Base-by-base conservation (phyloP, 1,140 invertebrate genomes). In the Zaprionus vittiger region DNA sequence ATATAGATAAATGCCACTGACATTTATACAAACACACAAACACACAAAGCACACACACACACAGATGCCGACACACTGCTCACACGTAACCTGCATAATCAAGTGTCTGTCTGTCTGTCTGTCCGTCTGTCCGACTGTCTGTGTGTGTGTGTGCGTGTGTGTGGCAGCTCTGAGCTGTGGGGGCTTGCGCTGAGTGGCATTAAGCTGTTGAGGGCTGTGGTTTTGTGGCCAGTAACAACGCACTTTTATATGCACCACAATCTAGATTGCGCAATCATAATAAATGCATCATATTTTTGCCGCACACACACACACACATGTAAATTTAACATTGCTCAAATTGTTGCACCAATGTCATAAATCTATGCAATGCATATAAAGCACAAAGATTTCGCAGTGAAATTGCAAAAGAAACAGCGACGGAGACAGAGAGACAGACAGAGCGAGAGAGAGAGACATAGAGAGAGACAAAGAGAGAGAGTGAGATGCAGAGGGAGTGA, bases 1-100 rank as follows among this genome's bases (percentile, higher is more conserved):
- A 87, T 83, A 83, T 82, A 83, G 83, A 87, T 87, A 87, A 87
- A 87, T 75, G 77, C 81, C 69, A 89, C 60, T 78, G 84, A 83
- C 80, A 87, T 79, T 76, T 73, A 83, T 79, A 77, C 70, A 78
- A 83, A 80, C 60, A 77, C 64, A 77, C 70, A 78, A 83, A 80
- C 60, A 77, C 64, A 81, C 37, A 34, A 34, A 34, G 31, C 31
- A 71, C 52, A 57, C 44, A 61, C 44, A 31, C 37, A 26, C 38
- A 52, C 14, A 47, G 41, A 47, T 41, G 38, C 15, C 38, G 15
- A n/a, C 38, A 63, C 26, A 57, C 49, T 15, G 52, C 12, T 5
- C 54, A 54, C 52, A 60, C 61, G 31, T 34, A 41, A 55, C 54
- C 56, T 59, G 73, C 60, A 75, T 75, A 75, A 75, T 75, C 73